These are phyloP conservation scores for Archegozetes longisetosus DNA, from an alignment of 1,140 invertebrate genomes.

Conservation along the genomic window DNA sequence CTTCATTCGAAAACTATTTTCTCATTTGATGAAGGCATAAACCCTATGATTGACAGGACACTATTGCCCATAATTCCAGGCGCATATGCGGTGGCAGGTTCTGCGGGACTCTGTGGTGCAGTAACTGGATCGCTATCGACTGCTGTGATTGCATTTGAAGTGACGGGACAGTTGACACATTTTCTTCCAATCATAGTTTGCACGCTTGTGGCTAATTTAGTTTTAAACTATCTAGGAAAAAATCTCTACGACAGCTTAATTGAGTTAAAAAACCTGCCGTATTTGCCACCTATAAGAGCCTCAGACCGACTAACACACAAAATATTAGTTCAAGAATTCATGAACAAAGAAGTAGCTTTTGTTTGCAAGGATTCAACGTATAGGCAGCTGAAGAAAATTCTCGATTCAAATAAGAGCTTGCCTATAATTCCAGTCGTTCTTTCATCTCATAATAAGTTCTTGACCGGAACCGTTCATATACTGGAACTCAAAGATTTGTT, in stretches of 20 bases:
- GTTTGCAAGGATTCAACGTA: conserved; percentile 62
- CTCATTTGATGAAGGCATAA: too few species aligned
- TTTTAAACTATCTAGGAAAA: conserved; percentile 76
- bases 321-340: conserved; percentile 87
- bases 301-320: conserved; percentile 57
- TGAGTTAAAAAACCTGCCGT: conserved; percentile 88
- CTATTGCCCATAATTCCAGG: conserved; percentile 58
- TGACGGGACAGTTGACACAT: conserved; percentile 94
- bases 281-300: conserved; percentile 72
- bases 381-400: conserved; percentile 57
- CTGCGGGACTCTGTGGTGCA: conserved; percentile 5
- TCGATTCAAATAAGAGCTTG: conserved; percentile 48
- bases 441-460: conserved; percentile 70
- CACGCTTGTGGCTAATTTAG: conserved; percentile 79
- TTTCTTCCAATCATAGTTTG: conserved; percentile 90
- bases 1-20: too few species aligned
- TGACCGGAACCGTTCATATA: conserved; percentile 79
- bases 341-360: conserved; percentile 74
- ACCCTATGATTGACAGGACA: conserved; percentile 44
- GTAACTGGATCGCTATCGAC: conserved; percentile 95
- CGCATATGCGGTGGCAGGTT: conserved; percentile 36
- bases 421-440: conserved; percentile 78
- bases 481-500: conserved; percentile 65
- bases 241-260: conserved; percentile 98
- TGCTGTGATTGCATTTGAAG: conserved; percentile 93